Base-by-base conservation (phyloP, 2,888 invertebrate species). In the Amphimallon solstitiale region DNA sequence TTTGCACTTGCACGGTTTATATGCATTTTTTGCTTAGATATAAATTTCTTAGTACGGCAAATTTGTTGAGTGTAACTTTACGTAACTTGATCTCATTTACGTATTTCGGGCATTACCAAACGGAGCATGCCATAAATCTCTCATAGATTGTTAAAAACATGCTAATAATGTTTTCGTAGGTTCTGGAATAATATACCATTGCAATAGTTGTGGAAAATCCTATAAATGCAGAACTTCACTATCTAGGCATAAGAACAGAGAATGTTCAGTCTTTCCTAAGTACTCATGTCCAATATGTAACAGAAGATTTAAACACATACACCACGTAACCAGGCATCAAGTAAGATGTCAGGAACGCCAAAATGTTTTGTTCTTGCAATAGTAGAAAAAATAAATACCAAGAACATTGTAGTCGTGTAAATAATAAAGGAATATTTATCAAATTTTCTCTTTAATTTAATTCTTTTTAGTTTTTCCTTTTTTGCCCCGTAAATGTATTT, bases 221-320 rank as follows among this genome's bases (percentile, higher is more conserved):
- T 64, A 64, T 38, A 56, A 46, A 46, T 56, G 56, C 6, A 54
- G 29, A 45, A 56, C 54, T 43, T 64, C 64, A 2, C 46, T 64
- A 45, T 54, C 10, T 21, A 43, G 64, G 15, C 64, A 64, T 15
- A 45, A 46, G 43, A 34, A 45, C 17, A 54, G 54, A 45, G 64
- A 64, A 38, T 64, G 64, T 12, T 54, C 54, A 3, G 64, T 54
- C 21, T 56, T 54, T 10, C 37, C 54, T 9, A 64, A 56, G 17
- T 64, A 54, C 34, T 14, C 37, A 0, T 64, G 64, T 21, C 46
- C 46, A 12, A 38, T 54, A 19, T 64, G 64, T 46, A 21, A 29
- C 3, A 64, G 56, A 35, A 56, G 64, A 37, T 64, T 64, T 37
- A 64, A 56, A 19, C 64, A 64, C 15, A 54, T 46, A n/a, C 54